phyloP scores from a whole-genome alignment of 2,888 invertebrate genomes.

The Tethea ocularis region DNA sequence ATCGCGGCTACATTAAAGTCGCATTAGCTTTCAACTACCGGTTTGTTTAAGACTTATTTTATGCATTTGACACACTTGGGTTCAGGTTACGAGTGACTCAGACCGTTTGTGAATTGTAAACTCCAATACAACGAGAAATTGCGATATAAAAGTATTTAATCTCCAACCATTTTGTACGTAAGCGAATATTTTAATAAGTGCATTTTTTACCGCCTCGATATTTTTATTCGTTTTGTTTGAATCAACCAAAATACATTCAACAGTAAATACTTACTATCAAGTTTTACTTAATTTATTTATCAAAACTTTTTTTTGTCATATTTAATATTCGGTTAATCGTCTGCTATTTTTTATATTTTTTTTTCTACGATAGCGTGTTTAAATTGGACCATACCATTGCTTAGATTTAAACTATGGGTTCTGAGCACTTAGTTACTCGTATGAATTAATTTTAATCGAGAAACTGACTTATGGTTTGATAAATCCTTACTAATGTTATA shows the following conservation, averaged over 20 bases:
- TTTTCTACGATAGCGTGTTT: too few relatives aligned
- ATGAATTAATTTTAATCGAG: too few relatives aligned
- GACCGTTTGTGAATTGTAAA: constrained; percentile 17
- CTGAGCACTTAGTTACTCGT: too few relatives aligned
- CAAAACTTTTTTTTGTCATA: too few relatives aligned
- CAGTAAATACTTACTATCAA: too few relatives aligned
- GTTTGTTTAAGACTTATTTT: constrained; percentile 52
- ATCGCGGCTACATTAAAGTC: constrained; percentile 67
- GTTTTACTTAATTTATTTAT: too few relatives aligned
- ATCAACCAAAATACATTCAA: background rate
- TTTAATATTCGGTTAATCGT: too few relatives aligned
- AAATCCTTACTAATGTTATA: too few relatives aligned
- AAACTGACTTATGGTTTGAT: too few relatives aligned
- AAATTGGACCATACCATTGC: too few relatives aligned
- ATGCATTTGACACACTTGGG: constrained; percentile 52
- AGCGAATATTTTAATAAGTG: constrained; percentile 7
- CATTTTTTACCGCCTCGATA: background rate
- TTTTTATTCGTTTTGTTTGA: background rate
- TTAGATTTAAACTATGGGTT: too few relatives aligned
- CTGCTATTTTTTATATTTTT: too few relatives aligned
- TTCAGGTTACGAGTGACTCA: constrained; percentile 29
- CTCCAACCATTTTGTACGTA: constrained; percentile 3
- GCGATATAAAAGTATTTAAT: constrained; percentile 4
- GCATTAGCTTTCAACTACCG: constrained; percentile 68
- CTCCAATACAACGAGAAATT: constrained; percentile 6